Base-by-base conservation (phyloP, 2,113 vertebrate species). In the Elephantulus edwardii region DNA sequence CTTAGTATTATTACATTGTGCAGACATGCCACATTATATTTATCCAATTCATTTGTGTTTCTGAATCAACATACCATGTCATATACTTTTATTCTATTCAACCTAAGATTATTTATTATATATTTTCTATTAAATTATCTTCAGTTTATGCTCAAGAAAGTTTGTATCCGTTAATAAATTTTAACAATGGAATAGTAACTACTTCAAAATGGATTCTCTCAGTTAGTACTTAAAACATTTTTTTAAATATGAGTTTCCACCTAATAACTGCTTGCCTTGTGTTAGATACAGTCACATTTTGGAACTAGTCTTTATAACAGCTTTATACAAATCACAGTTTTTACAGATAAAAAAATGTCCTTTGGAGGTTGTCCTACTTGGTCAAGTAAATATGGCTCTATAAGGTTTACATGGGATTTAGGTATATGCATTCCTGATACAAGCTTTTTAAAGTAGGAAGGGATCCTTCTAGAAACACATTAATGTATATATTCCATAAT, bases 131-230 rank as follows among this genome's bases (percentile, higher is more conserved):
- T 91, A 84, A 88, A 71, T 86, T 30, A 72, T 16, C 42, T 85
- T 93, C 22, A 85, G 38, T 50, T 76, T 88, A 81, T 85, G 28
- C 91, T 85, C 58, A 82, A 71, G n/a, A 76, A 82, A 62, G 54
- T 28, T 52, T 68, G 46, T 83, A 8, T 74, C 8, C 83, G 0
- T 88, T 87, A 35, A 11, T 91, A 62, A 88, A 19, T 40, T n/a
- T 95, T 38, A 80, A 35, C 40, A 46, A 28, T 93, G 38, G 24
- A 90, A 75, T 92, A 88, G 54, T 84, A 60, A 82, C 42, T 4
- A 11, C 52, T 78, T 74, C 77, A 84, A 91, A 85, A 85, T 91
- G 28, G n/a, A 78, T 42, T 46, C 24, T 54, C 20, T 86, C 12
- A 24, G 48, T 82, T 64, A 56, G 2, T 86, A 52, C 46, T 89